Percentiles rank a stretch among this genome's conserved stretches.
These are phyloP conservation scores for Tethea ocularis DNA, from an alignment of 2,888 invertebrate species.

Conservation along the genomic window DNA sequence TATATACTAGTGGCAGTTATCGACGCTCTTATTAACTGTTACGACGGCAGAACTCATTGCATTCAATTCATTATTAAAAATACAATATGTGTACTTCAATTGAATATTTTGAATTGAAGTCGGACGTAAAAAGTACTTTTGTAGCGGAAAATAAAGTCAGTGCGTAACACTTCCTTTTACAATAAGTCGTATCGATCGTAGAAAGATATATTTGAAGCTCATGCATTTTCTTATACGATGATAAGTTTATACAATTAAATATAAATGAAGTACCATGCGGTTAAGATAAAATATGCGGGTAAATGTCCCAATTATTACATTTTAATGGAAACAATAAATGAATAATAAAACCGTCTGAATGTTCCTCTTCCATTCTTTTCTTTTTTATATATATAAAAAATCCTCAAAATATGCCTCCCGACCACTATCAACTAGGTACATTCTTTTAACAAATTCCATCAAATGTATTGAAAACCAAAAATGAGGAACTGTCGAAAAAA, in stretches of 20 bases:
- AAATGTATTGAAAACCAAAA: conserved; percentile 14
- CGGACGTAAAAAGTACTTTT: conserved; percentile 35
- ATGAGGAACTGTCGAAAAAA: conserved; percentile 55
- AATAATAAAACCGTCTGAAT: conserved; percentile 76
- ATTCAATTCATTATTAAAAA: conserved; percentile 49
- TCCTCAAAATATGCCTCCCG: conserved; percentile 47
- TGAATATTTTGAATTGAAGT: conserved; percentile 25
- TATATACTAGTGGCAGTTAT: conserved; percentile 80
- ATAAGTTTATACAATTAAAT: conserved; percentile 48
- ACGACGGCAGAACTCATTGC: conserved; percentile 51
- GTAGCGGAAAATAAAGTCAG: not conserved
- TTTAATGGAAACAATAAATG: conserved; percentile 80
- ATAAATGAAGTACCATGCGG: conserved; percentile 67
- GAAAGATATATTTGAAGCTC: conserved; percentile 61
- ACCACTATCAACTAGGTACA: conserved; percentile 22
- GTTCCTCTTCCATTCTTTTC: conserved; percentile 14
- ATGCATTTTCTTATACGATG: conserved; percentile 50
- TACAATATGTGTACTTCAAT: conserved; percentile 15
- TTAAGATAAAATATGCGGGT: conserved; percentile 56
- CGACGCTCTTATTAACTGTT: conserved; percentile 62
- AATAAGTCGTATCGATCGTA: conserved; percentile 19
- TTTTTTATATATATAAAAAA: conserved; percentile 33
- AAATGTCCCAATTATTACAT: conserved; percentile 54
- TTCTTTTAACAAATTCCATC: conserved; percentile 2
- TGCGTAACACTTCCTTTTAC: not conserved